These are phyloP conservation scores for Drosophila melanocephala DNA, from an alignment of 2,888 invertebrate species.

Conservation along the genomic window DNA sequence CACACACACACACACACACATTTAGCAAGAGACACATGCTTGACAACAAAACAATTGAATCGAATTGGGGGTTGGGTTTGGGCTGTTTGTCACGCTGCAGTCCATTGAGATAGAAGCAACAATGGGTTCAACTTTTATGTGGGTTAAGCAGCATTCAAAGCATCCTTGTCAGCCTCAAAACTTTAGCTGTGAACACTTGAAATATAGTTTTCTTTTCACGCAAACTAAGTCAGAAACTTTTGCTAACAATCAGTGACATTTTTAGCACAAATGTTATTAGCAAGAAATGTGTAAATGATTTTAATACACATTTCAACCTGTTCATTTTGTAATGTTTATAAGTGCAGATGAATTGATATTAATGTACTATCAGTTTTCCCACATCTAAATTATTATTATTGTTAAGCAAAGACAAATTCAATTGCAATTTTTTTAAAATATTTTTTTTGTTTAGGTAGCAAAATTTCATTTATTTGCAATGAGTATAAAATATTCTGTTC, in stretches of 20 bases:
- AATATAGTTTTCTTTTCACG: constrained; percentile 2
- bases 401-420: no score
- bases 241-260: background rate
- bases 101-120: constrained; percentile 46
- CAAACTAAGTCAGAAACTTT: constrained; percentile 7
- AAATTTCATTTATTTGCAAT: background rate
- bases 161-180: constrained; percentile 15
- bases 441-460: no score
- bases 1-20: constrained; percentile 19
- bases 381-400: background rate
- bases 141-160: constrained; percentile 37
- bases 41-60: constrained; percentile 57
- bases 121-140: constrained; percentile 32
- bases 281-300: background rate
- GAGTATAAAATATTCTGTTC: background rate
- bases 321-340: background rate
- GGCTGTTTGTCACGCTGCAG: constrained; percentile 27
- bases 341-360: background rate
- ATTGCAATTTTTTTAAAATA: no score
- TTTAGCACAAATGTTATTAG: background rate
- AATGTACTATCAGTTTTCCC: background rate
- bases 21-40: constrained; percentile 43
- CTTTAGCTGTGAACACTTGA: background rate
- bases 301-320: no score
- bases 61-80: constrained; percentile 4